Conservation (phyloP, 2,797 vertebrate genomes). For the Gephyroberyx darwinii region DNA sequence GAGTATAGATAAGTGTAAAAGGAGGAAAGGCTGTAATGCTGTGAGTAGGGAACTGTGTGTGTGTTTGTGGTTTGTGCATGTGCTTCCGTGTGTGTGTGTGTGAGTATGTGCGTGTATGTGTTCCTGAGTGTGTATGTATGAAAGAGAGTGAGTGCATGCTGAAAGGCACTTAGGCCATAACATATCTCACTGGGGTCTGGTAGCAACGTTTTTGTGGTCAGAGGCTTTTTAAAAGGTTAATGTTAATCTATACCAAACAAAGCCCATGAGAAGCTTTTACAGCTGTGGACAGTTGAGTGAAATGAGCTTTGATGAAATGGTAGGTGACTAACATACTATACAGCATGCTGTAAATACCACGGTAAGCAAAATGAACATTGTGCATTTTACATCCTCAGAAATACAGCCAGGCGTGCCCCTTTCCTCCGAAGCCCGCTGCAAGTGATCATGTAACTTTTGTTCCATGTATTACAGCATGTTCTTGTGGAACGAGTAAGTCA, state of each 20-base stretch:
- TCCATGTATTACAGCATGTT: conserved; percentile 69
- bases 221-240: conserved; percentile 87
- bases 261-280: conserved; percentile 85
- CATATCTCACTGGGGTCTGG: conserved; percentile 84
- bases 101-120: conserved; percentile 39
- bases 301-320: conserved; percentile 83
- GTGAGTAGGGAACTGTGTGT: conserved; percentile 59
- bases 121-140: conserved; percentile 50
- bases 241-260: conserved; percentile 87
- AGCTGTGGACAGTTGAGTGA: conserved; percentile 80
- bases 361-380: conserved; percentile 70
- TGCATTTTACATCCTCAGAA: conserved; percentile 59
- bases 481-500: conserved; percentile 62
- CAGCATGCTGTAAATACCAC: conserved; percentile 76
- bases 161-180: conserved; percentile 87
- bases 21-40: conserved; percentile 78
- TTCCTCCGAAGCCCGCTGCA: conserved; percentile 50
- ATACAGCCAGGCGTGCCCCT: conserved; percentile 43
- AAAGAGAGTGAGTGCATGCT: conserved; percentile 75
- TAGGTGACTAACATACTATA: conserved; percentile 77
- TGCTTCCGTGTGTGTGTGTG: conserved; percentile 2
- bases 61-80: conserved; percentile 22
- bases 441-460: conserved; percentile 73
- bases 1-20: conserved; percentile 83
- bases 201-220: conserved; percentile 83